Evolutionary conservation across 1,140 invertebrate species (phyloP), one percentile per base, ranked within the genome.

Genomic region (Cydia strobilella): DNA sequence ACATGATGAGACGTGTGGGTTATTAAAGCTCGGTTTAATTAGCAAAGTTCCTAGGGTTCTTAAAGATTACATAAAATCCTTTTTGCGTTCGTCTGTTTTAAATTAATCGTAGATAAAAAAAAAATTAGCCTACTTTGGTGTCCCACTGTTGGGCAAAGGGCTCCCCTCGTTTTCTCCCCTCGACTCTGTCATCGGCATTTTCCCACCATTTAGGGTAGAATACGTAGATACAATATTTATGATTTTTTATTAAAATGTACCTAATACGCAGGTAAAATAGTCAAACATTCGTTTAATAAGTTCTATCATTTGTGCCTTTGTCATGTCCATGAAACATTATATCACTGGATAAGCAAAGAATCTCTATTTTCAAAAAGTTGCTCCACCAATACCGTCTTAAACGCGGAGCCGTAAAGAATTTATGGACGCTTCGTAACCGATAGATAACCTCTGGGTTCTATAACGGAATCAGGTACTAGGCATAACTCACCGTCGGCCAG

Each of bases 11-110:
- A 13, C 63, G 63, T 66, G 63, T 66, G 63, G 63, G 63, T 66
- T 23, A 66, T 35, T 66, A 66, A 18, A 66, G 15, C 12, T n/a
- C 25, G 6, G 63, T 66, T 66, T 66, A 66, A 66, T 66, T 66
- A 66, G 63, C 13, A 66, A 66, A 66, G 27, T 66, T 66, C 2
- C n/a, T 54, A 18, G 15, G 15, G 51, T 20, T 54, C n/a, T 54
- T 18, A 9, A 54, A 54, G 51, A 18, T 9, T n/a, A 54, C 15
- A 20, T 18, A 18, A 54, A 54, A 54, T 54, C 15, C 51, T 6
- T 54, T 54, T 48, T 15, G 42, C 42, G 42, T 45, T 13, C 3
- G 13, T 45, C 3, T 15, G 4, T 13, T 13, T 3, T 45, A 13
- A 2, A 45, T 42, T 42, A 13, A 42, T 42, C 10, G 42, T 42